Conservation (phyloP, 2,888 invertebrate genomes). For the Lypha dubia region DNA sequence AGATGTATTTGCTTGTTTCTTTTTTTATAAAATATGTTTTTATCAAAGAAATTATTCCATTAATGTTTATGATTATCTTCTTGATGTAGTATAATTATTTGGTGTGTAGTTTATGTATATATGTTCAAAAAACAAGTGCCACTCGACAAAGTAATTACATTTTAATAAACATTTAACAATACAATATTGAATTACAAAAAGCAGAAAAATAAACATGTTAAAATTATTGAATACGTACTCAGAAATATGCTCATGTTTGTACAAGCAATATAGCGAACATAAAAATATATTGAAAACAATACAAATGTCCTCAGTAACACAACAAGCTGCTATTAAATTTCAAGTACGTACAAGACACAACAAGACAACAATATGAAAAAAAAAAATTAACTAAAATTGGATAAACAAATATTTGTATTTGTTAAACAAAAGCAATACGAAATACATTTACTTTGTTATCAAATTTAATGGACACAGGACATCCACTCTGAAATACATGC, state of each 20-base stretch:
- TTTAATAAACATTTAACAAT: conserved; percentile 53
- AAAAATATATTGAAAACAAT: conserved; percentile 42
- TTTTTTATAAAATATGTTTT: too few species aligned
- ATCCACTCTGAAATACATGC: not conserved
- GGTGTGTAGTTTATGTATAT: too few species aligned
- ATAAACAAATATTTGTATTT: conserved; percentile 33
- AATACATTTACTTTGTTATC: conserved; percentile 61
- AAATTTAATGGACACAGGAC: conserved; percentile 45
- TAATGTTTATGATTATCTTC: too few species aligned
- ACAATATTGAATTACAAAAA: conserved; percentile 29
- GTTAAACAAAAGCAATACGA: conserved; percentile 42
- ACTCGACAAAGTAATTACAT: conserved; percentile 45
- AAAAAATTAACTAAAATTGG: conserved; percentile 19
- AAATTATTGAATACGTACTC: too few species aligned
- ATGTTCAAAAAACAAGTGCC: conserved; percentile 19
- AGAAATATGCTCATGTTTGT: not conserved
- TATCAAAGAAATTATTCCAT: too few species aligned
- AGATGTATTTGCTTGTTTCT: too few species aligned
- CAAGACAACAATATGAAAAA: conserved; percentile 18
- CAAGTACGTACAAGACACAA: conserved; percentile 21
- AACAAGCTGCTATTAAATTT: conserved; percentile 38
- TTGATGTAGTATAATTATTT: too few species aligned
- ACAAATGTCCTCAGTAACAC: conserved; percentile 16
- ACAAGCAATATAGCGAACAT: not conserved
- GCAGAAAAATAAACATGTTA: not conserved